Evolutionary conservation across 1,140 invertebrate genomes (phyloP), one percentile per base, ranked within the genome.

Genomic region (Solenopsis invicta): DNA sequence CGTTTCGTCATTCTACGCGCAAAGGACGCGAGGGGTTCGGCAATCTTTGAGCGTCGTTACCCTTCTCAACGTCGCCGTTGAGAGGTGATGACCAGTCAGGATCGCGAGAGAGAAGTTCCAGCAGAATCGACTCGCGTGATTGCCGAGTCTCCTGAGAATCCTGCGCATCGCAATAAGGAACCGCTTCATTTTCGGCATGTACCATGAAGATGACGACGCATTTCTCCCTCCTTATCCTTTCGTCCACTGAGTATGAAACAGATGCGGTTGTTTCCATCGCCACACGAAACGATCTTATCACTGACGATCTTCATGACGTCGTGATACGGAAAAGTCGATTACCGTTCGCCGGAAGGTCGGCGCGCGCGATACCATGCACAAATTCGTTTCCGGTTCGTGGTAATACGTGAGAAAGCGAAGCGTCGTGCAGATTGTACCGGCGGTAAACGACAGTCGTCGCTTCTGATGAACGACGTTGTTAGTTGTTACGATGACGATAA

Each of bases 401-500:
- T 41, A 16, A 56, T n/a, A 34, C 41, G 9, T 29, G 45, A 54
- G 8, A 84, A 37, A 34, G 45, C 13, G 4, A n/a, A n/a, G 6
- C 41, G 5, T 16, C 29, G 29, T n/a, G 80, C n/a, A 29, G 18
- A 12, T 10, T 18, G 34, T 34, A 64, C 16, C 16, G n/a, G 34
- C 37, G 64, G 16, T 71, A 13, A 24, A 50, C 45, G 45, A 54
- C 18, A 18, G 4, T 61, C 21, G 24, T 21, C 24, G 59, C 24
- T 48, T 24, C 0, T 12, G 54, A 84, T 1, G 41, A 54, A 37
- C 54, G 81, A 37, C 24, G 18, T 4, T 78, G 24, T 3, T 69
- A 69, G 5, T 56, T 61, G 9, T 8, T 56, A 21, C 10, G 62
- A 87, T 54, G 54, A 62, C 12, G 81, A 54, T 61, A 69, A 80